phyloP scores from a whole-genome alignment of 2,888 invertebrate genomes.

The Pedicia rivosa region DNA sequence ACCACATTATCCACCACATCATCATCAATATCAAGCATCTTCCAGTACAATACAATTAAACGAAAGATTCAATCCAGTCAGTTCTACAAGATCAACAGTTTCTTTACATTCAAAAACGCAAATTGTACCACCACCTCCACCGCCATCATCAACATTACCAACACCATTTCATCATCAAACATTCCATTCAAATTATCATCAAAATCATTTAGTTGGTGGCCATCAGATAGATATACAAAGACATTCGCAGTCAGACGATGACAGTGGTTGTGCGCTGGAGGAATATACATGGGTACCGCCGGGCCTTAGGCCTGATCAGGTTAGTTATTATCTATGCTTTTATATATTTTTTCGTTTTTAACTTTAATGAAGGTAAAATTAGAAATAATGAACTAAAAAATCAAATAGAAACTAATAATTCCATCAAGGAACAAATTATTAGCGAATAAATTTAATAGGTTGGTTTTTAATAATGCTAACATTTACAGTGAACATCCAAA shows the following conservation, averaged over 20 bases:
- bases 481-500: too few species aligned
- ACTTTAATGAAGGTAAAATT: too few species aligned
- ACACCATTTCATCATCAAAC: conserved; percentile 18
- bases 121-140: background rate
- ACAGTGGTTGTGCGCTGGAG: conserved; percentile 96
- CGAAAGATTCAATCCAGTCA: background rate
- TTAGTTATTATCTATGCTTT: conserved; percentile 28
- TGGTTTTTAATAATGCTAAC: too few species aligned
- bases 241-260: conserved; percentile 90
- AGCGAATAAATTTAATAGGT: too few species aligned
- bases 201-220: conserved; percentile 12
- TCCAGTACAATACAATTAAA: too few species aligned
- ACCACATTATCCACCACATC: conserved; percentile 12
- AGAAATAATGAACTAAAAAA: too few species aligned
- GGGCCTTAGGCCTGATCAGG: conserved; percentile 92
- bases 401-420: too few species aligned
- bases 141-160: background rate
- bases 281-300: conserved; percentile 99
- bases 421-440: too few species aligned
- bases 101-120: conserved; percentile 17
- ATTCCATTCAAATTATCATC: conserved; percentile 19
- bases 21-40: conserved; percentile 9
- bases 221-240: conserved; percentile 53
- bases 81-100: conserved; percentile 11
- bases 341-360: too few species aligned